Base-by-base conservation (phyloP, 2,113 vertebrate genomes). In the Scolopax mira region DNA sequence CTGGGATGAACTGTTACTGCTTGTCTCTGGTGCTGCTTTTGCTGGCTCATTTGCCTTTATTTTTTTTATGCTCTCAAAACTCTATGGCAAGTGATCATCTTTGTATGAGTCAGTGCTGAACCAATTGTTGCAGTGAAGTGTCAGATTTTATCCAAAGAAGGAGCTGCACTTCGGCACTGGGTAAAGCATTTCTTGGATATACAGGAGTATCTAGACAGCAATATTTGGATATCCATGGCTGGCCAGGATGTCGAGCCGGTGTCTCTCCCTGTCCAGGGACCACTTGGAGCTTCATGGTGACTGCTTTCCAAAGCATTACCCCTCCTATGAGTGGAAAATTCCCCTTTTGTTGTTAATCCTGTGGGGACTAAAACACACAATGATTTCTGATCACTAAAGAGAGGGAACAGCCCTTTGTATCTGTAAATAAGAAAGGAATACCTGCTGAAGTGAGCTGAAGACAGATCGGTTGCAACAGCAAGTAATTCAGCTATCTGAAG, bases 131-230 rank as follows among this genome's bases (percentile, higher is more conserved):
- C 79, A 92, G 61, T 10, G 72, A 91, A 86, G 69, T 58, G 77
- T 84, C 91, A 54, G 93, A 92, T 95, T 94, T 97, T 95, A 84
- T 72, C 96, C 96, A 96, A 96, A 96, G 95, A 96, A 93, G 93
- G 96, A 94, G 61, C 92, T 93, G 48, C 22, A 18, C 60, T 80
- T 91, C 39, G 0, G 79, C 69, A 30, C 81, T 10, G 88, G 35
- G 37, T 65, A 48, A 58, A 86, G 41, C 42, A 65, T 81, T 94
- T 94, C 82, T 83, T 88, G 79, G 79, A 39, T 67, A 7, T 83
- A 64, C 24, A 11, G 12, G 65, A 88, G 10, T 31, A 57, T 16
- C 39, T 69, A 48, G 82, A 41, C 31, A 86, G 85, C 39, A 41
- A 27, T 78, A 23, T 72, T 65, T 48, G 21, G 61, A n/a, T 31